Evolutionary conservation across 2,888 invertebrate species (phyloP).

Genomic region (Belgica antarctica): DNA sequence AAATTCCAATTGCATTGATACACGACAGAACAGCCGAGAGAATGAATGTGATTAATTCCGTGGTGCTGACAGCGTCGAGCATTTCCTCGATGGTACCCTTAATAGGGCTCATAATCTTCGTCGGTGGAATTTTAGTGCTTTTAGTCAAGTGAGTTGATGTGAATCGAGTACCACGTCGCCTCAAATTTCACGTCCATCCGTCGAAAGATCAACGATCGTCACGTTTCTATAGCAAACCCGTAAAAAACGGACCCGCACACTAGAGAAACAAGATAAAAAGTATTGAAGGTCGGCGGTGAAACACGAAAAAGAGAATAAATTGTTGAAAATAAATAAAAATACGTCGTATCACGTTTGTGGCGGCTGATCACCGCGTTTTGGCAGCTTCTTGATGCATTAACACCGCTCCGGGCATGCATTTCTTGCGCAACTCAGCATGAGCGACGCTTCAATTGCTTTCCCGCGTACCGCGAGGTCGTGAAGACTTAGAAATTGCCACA

Average conservation of each 20-base stretch:
- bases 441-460: no score
- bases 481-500: background rate
- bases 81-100: conserved; percentile 27
- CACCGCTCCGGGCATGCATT: background rate
- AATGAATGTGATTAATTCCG: conserved; percentile 30
- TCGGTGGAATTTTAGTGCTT: conserved; percentile 18
- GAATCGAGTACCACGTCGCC: no score
- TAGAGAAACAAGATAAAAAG: background rate
- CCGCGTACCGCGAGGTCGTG: no score
- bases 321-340: conserved; percentile 17
- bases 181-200: background rate
- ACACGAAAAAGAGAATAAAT: conserved; percentile 10
- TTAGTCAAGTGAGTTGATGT: conserved; percentile 35
- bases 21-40: background rate
- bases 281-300: background rate
- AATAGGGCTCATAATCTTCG: conserved; percentile 13
- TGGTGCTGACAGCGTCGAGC: conserved; percentile 16
- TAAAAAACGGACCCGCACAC: conserved; percentile 4
- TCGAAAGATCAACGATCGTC: conserved; percentile 21
- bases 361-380: background rate
- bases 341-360: background rate
- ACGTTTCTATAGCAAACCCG: background rate
- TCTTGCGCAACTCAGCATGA: background rate
- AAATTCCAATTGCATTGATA: background rate
- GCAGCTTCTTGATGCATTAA: background rate